Evolutionary conservation across 1,140 invertebrate species (phyloP), one percentile per base, ranked within the genome.

Genomic region (Aradophagus sp.): DNA sequence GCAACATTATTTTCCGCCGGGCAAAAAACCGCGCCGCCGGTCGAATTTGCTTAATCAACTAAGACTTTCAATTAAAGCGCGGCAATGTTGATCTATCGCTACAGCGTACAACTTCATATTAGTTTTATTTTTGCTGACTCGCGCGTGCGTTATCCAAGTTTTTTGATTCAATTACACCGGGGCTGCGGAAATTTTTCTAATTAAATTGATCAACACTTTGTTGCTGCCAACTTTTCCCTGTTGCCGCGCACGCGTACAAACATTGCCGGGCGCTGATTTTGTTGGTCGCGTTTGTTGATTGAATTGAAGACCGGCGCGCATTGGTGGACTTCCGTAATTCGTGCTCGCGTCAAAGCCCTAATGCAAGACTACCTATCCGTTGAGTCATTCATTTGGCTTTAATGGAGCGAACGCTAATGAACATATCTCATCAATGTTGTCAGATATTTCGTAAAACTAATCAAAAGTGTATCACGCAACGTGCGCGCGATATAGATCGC

Each of bases 381-480:
- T 66, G 55, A 65, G 55, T 65, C 56, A 72, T 62, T 56, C 62
- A 58, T 56, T 48, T 20, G 11, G n/a, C n/a, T 29, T 48, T 61
- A 66, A 59, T 65, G 41, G 50, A 47, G 15, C 20, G 47, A 16
- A 58, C 38, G 45, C 50, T 73, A 75, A 77, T 74, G 66, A 74
- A 75, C 53, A 62, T 13, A 61, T 56, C 36, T 62, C 68, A 31
- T 77, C 73, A 65, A 77, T 74, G 55, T 32, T 58, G 61, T 59
- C 58, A 48, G 53, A 70, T 77, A 69, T 59, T 69, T 48, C 14
- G 38, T 55, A 61, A 68, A 69, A 55, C 39, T 68, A 74, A 75
- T 75, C 61, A 47, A 39, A 52, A 53, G 53, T 66, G 35, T 58
- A 73, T 66, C 75, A 77, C 73, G 75, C 72, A 45, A 77, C 50